Evolutionary conservation across 2,797 vertebrate species (phyloP).

Genomic region (Pelodytes ibericus): DNA sequence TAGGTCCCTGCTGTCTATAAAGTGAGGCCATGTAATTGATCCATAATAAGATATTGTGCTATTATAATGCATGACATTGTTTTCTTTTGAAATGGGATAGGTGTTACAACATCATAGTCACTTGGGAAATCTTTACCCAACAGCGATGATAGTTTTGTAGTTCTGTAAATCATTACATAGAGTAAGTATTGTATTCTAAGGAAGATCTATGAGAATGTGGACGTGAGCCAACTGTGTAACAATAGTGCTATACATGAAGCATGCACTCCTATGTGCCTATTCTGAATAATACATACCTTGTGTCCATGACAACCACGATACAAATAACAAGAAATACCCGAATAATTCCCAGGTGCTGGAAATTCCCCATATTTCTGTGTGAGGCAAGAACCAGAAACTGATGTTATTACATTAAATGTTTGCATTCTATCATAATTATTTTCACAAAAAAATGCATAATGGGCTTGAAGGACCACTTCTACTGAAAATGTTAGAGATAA

Average conservation of each 20-base stretch:
- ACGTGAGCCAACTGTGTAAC: slow-evolving; percentile 18
- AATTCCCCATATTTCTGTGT: not conserved
- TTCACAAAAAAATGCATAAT: too few relatives aligned
- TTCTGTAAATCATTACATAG: slow-evolving; percentile 15
- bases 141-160: not conserved
- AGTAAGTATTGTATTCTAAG: not conserved
- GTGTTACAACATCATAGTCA: not conserved
- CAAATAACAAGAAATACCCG: slow-evolving; percentile 10
- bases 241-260: slow-evolving; percentile 8
- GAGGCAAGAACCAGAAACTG: too few relatives aligned
- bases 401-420: too few relatives aligned
- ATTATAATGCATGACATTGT: too few relatives aligned
- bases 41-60: too few relatives aligned
- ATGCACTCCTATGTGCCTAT: not conserved
- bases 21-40: too few relatives aligned
- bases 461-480: too few relatives aligned
- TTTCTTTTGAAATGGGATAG: not conserved
- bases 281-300: slow-evolving; percentile 12
- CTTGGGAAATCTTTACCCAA: not conserved
- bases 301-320: slow-evolving; percentile 1
- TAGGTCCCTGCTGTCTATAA: too few relatives aligned
- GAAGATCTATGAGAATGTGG: not conserved
- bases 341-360: not conserved
- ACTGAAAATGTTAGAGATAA: too few relatives aligned
- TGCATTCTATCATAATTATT: too few relatives aligned